Conservation (phyloP, 2,888 invertebrate species). For the Laspeyria flexula region DNA sequence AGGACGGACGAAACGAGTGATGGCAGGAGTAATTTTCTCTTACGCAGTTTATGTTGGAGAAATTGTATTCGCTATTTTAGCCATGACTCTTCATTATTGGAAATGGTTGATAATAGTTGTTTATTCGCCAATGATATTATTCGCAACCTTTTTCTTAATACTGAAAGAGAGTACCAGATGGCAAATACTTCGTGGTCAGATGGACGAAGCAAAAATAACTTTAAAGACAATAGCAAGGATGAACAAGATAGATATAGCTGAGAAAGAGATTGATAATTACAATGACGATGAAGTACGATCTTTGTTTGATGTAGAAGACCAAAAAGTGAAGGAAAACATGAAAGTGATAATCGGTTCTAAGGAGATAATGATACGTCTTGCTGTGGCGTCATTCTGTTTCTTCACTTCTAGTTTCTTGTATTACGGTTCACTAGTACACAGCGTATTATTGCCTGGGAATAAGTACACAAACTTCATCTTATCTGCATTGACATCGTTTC, state of each 20-base stretch:
- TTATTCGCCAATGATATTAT: slow-evolving; percentile 64
- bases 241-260: slow-evolving; percentile 59
- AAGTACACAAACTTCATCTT: slow-evolving; percentile 73
- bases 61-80: slow-evolving; percentile 65
- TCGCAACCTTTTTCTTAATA: slow-evolving; percentile 55
- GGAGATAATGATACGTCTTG: slow-evolving; percentile 66
- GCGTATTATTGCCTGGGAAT: slow-evolving; percentile 69
- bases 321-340: slow-evolving; percentile 63
- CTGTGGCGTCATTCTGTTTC: slow-evolving; percentile 65
- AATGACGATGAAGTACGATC: slow-evolving; percentile 58
- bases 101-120: slow-evolving; percentile 62
- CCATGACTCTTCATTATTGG: slow-evolving; percentile 70
- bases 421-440: slow-evolving; percentile 67
- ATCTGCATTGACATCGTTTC: slow-evolving; percentile 65
- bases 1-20: slow-evolving; percentile 68
- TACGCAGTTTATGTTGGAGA: slow-evolving; percentile 72
- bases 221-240: slow-evolving; percentile 57
- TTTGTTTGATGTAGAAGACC: slow-evolving; percentile 61
- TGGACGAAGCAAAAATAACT: slow-evolving; percentile 60
- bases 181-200: slow-evolving; percentile 69
- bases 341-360: slow-evolving; percentile 66
- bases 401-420: slow-evolving; percentile 73
- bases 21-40: slow-evolving; percentile 69
- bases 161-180: slow-evolving; percentile 71
- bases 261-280: slow-evolving; percentile 60